Base-by-base conservation (phyloP, 1,140 invertebrate genomes). In the Hycleus phaleratus region DNA sequence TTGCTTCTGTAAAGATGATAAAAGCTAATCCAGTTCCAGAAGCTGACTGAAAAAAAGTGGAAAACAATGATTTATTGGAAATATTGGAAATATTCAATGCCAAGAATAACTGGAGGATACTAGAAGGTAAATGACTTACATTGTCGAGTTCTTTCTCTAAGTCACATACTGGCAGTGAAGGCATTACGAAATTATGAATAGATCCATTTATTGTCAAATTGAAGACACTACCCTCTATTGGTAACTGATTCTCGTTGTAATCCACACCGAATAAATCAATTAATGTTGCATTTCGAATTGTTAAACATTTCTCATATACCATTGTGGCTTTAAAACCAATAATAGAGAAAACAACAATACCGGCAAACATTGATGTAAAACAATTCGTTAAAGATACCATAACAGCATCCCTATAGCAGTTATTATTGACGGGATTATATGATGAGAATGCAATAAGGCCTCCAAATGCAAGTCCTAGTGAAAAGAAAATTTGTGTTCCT, bases 401-500 rank as follows among this genome's bases (percentile, higher is more conserved):
- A 4, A 98, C 84, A 0, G 94, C 93, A 74, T 99, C 97, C 62
- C 92, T 78, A 68, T 91, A 95, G 70, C 92, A 95, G 74, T 97
- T 96, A 74, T 97, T 97, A 68, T 95, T 93, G 0, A 95, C 90
- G 11, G 92, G 91, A 75, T 97, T 97, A 74, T 97, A 97, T 0
- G 93, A 96, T 0, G 92, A 93, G 72, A 94, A 96, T 2, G 94
- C 93, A 49, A 96, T 95, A 4, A 97, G 76, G 0, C 93, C 93
- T 11, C 95, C 95, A 67, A 97, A 98, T 6, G 93, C 95, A 43
- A 97, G 75, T 1, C 95, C 95, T 49, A 98, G 78, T 0, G 93
- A 97, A 74, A 97, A 98, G 77, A 98, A 98, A 65, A 98, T 97
- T 74, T 98, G 95, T 0, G 94, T 96, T 3, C 72, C 95, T 0